Conservation (phyloP, 2,797 vertebrate genomes). For the Hydrocynus forskahlii region DNA sequence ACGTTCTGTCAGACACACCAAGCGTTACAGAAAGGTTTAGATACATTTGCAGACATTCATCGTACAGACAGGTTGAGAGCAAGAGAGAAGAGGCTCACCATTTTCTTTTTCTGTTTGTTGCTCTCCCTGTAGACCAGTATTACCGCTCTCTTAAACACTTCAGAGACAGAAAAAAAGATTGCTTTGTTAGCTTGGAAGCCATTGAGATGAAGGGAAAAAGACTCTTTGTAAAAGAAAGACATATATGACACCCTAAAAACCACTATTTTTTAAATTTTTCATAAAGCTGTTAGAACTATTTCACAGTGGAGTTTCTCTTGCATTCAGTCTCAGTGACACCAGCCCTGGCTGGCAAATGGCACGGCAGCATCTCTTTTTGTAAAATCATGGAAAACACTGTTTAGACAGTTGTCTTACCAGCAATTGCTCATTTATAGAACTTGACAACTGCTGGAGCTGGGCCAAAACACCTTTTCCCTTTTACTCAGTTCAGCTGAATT, state of each 20-base stretch:
- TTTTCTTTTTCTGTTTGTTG: constrained; percentile 95
- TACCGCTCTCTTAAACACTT: constrained; percentile 97
- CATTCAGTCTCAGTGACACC: neutral
- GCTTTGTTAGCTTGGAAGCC: neutral
- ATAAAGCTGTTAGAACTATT: constrained; percentile 16
- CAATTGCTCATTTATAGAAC: neutral
- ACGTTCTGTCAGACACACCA: constrained; percentile 70
- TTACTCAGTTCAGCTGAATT: neutral
- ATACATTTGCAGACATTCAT: neutral
- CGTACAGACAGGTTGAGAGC: constrained; percentile 3
- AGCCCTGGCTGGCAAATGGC: neutral
- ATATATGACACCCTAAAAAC: neutral
- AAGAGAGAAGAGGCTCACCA: constrained; percentile 76
- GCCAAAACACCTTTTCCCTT: neutral
- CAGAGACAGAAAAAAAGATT: constrained; percentile 51
- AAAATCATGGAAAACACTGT: neutral
- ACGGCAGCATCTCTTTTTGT: neutral
- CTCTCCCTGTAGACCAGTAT: constrained; percentile 95
- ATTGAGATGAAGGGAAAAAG: neutral
- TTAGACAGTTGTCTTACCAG: neutral
- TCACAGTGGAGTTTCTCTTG: neutral
- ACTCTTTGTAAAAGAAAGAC: neutral
- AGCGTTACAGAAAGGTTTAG: constrained; percentile 2
- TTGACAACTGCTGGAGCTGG: neutral
- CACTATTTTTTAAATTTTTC: constrained; percentile 7